Evolutionary conservation across 23 tunicate species (phyloP), one percentile per base, ranked within the genome.

Genomic region (Styela plicata): DNA sequence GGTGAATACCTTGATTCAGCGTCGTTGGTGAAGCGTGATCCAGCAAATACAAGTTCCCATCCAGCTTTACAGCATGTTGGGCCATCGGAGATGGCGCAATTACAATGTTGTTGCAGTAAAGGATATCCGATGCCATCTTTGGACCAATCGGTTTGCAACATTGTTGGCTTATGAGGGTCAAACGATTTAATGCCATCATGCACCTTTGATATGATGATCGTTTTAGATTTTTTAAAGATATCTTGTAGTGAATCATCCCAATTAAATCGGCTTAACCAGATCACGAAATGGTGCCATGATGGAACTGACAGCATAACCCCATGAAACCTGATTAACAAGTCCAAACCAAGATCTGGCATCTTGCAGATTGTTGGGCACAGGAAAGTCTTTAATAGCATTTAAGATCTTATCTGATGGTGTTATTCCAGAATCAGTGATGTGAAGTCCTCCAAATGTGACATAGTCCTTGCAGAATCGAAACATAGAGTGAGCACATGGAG

Each of bases 81-180:
- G 52, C 17, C 29, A 16, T 13, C 22, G 61, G 74, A 25, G 10
- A 63, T n/a, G 33, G 74, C 20, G 25, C 82, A 84, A 2, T 57
- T 19, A 61, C 86, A 83, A 34, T 84, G 81, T 63, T 84, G 74
- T 66, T 74, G 87, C 7, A 74, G 74, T 29, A 74, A 44, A n/a
- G 63, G 74, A 31, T 63, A 84, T 32, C 82, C 87, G 28, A 84
- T 13, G 57, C 57, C 57, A 44, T 44, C 57, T 44, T 44, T 44
- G 13, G 57, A 44, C 57, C 57, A 44, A 13, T 44, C 57, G 7
- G 57, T 44, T 44, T 44, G 57, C 13, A 44, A 13, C 57, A 44
- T 44, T 44, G 57, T 44, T 7, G 57, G 7, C 13, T 44, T 44
- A 44, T 44, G 7, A 5, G 13, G 13, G 13, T 44, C 57, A 44